Conservation (phyloP, 64 coral and sea anemone species). For the Astreopora myriophthalma region DNA sequence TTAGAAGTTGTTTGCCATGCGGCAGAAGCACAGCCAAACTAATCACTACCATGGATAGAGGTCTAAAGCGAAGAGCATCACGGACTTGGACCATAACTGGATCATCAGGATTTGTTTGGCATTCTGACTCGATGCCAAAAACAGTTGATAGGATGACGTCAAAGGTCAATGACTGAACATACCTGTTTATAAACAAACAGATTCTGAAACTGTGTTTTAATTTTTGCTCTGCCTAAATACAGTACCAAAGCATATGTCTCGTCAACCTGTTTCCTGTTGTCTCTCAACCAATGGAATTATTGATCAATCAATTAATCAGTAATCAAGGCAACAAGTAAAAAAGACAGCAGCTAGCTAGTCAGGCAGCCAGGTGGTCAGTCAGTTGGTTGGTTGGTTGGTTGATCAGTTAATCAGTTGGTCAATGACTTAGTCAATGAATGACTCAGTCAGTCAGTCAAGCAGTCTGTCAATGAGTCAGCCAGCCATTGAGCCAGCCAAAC, state of each 20-base stretch:
- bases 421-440: neutral
- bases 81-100: conserved; percentile 20
- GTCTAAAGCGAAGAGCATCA: conserved; percentile 16
- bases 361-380: neutral
- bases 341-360: too few species aligned
- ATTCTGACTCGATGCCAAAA: conserved; percentile 38
- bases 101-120: conserved; percentile 42
- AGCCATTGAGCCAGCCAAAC: neutral
- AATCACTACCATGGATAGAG: neutral
- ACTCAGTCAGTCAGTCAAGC: neutral
- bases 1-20: neutral
- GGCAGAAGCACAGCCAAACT: conserved; percentile 1
- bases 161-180: conserved; percentile 5
- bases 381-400: neutral
- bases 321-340: too few species aligned
- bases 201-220: too few species aligned
- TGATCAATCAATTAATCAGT: too few species aligned
- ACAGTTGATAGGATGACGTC: conserved; percentile 50
- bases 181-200: neutral
- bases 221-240: too few species aligned
- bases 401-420: neutral
- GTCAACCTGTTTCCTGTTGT: too few species aligned
- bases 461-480: neutral
- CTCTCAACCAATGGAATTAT: too few species aligned
- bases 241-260: too few species aligned